Percentiles rank a stretch among this genome's conserved stretches.
Conservation (phyloP, 2,797 vertebrate genomes). For the Sphenodon punctatus region DNA sequence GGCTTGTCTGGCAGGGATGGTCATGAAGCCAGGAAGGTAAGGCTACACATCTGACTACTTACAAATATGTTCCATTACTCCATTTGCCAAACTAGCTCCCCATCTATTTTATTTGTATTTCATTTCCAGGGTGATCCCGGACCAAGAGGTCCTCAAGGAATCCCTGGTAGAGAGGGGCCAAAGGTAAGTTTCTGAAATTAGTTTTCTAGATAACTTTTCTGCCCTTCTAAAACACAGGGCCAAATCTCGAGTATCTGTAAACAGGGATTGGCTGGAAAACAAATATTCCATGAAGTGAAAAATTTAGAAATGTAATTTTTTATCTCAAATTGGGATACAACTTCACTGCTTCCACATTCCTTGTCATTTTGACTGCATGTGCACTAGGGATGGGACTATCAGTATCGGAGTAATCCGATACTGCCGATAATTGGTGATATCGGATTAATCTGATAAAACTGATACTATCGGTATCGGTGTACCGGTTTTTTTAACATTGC, state of each 20-base stretch:
- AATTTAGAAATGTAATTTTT: no score
- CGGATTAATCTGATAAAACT: no score
- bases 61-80: not conserved
- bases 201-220: not conserved
- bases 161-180: constrained; percentile 94
- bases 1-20: constrained; percentile 75
- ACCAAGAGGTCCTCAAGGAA: constrained; percentile 88
- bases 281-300: no score
- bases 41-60: not conserved
- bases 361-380: no score
- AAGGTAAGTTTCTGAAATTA: constrained; percentile 81
- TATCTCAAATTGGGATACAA: no score
- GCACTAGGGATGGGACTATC: no score
- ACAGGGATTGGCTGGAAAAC: no score
- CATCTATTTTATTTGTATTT: not conserved
- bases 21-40: constrained; percentile 76
- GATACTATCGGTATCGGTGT: no score
- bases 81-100: not conserved
- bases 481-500: no score
- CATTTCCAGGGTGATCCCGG: constrained; percentile 86
- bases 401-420: no score
- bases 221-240: not conserved
- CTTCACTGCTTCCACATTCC: no score
- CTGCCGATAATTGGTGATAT: no score
- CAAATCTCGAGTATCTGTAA: not conserved